Percentiles rank a stretch among this genome's conserved stretches.
phyloP scores from a whole-genome alignment of 2,113 vertebrate species.

The Prochilodus magdalenae region DNA sequence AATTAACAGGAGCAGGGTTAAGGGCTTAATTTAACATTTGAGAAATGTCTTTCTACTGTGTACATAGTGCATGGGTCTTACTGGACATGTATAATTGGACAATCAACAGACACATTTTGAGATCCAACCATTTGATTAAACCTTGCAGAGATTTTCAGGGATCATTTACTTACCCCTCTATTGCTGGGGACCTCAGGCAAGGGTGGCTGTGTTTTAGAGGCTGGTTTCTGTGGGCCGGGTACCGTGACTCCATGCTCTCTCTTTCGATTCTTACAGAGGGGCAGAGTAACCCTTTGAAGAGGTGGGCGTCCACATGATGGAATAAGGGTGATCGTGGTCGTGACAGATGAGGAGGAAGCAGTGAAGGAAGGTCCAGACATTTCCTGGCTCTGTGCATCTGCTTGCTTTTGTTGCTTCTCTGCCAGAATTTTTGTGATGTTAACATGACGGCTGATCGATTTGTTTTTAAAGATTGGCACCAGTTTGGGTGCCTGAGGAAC shows the following conservation, averaged over 20 bases:
- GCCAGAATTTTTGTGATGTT: slow-evolving; percentile 56
- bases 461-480: slow-evolving; percentile 82
- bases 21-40: background rate
- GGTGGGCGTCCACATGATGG: background rate
- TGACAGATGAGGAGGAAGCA: background rate
- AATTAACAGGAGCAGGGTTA: no score
- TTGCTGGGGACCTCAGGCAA: slow-evolving; percentile 35
- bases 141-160: background rate
- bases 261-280: slow-evolving; percentile 20
- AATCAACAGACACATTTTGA: no score
- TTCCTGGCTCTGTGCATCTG: slow-evolving; percentile 7
- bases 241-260: background rate
- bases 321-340: background rate
- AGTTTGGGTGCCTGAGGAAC: slow-evolving; percentile 61
- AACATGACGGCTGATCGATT: slow-evolving; percentile 58
- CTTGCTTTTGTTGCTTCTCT: slow-evolving; percentile 60
- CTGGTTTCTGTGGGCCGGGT: background rate
- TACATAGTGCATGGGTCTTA: no score
- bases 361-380: slow-evolving; percentile 2
- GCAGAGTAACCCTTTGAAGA: slow-evolving; percentile 24
- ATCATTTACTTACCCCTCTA: slow-evolving; percentile 46
- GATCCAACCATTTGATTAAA: background rate
- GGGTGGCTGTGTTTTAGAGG: background rate
- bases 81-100: no score
- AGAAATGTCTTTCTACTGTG: background rate